A percentile compares a stretch with the other conserved stretches of the same genome.
phyloP scores from a whole-genome alignment of 2,113 vertebrate species.

The Sylvietta virens region DNA sequence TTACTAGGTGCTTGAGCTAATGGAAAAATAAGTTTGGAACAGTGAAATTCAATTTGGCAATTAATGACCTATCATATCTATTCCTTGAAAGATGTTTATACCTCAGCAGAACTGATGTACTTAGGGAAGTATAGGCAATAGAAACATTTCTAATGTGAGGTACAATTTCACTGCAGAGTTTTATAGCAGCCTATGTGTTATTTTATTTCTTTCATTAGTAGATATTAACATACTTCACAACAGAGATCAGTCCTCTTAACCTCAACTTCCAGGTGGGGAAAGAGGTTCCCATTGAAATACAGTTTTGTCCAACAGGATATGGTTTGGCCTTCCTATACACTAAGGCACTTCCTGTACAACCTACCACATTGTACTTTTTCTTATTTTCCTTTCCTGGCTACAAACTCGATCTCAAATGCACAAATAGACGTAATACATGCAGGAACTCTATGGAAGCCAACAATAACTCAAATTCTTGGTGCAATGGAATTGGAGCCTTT shows the following conservation, averaged over 20 bases:
- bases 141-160: background rate
- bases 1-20: background rate
- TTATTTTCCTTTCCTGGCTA: background rate
- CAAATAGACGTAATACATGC: rapidly evolving
- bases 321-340: background rate
- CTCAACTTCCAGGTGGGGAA: background rate
- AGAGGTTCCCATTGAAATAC: background rate
- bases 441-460: background rate
- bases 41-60: background rate
- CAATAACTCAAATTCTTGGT: background rate
- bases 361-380: rapidly evolving
- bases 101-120: background rate
- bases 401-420: background rate
- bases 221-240: background rate
- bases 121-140: background rate
- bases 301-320: background rate
- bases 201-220: background rate
- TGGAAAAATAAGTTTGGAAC: background rate
- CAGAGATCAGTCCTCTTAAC: background rate
- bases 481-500: background rate
- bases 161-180: background rate
- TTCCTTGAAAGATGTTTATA: background rate
- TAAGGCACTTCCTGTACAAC: background rate
- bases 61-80: background rate
- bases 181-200: background rate